A percentile compares a stretch with the other conserved stretches of the same genome.
phyloP scores from a whole-genome alignment of 2,797 vertebrate genomes.

The Thunnus albacares region DNA sequence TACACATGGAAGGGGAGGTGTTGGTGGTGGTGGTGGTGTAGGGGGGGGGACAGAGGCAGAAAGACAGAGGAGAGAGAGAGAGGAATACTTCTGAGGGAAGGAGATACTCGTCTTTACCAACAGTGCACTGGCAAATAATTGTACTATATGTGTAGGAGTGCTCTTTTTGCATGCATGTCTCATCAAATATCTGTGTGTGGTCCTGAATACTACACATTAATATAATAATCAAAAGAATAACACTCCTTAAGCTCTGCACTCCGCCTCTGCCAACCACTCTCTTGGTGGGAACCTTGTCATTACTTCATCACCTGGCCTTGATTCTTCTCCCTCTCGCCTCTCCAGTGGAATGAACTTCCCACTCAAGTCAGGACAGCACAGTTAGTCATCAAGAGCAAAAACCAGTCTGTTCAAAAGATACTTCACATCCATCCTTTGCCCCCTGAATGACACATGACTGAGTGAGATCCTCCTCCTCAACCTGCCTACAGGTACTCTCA shows the following conservation, averaged over 20 bases:
- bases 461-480: conserved; percentile 46
- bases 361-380: conserved; percentile 80
- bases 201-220: conserved; percentile 43
- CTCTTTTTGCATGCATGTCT: conserved; percentile 19
- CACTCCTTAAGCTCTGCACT: conserved; percentile 37
- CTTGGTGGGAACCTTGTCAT: conserved; percentile 55
- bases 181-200: conserved; percentile 18
- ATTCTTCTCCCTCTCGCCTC: conserved; percentile 77
- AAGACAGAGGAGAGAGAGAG: conserved; percentile 16
- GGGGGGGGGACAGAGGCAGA: background rate
- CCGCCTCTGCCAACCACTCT: conserved; percentile 30
- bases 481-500: conserved; percentile 50
- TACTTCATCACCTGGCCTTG: conserved; percentile 82
- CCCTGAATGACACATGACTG: conserved; percentile 39
- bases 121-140: conserved; percentile 28
- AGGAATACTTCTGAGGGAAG: conserved; percentile 34
- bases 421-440: conserved; percentile 17
- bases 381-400: conserved; percentile 66
- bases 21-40: no score
- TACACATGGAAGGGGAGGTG: conserved; percentile 36
- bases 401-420: conserved; percentile 48
- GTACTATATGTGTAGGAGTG: conserved; percentile 13
- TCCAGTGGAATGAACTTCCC: conserved; percentile 85
- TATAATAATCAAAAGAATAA: conserved; percentile 51
- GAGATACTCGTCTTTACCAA: conserved; percentile 35